A percentile compares a stretch with the other conserved stretches of the same genome.
Conservation (phyloP, 2,888 invertebrate genomes). For the Graphium colonna region DNA sequence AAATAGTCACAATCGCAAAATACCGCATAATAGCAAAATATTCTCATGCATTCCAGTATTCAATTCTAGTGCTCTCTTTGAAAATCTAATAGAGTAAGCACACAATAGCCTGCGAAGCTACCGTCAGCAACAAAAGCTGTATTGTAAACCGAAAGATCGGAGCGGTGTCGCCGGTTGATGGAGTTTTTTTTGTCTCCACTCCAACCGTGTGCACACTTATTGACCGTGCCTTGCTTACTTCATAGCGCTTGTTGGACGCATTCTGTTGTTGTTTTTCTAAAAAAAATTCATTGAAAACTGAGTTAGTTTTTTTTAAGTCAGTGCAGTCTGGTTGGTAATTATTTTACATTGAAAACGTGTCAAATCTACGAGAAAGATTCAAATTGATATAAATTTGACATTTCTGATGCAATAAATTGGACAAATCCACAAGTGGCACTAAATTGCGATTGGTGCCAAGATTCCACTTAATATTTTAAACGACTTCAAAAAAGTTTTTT, state of each 20-base stretch:
- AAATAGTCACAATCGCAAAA: background rate
- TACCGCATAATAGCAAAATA: background rate
- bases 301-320: background rate
- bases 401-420: too few species aligned
- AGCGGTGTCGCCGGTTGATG: conserved; percentile 1
- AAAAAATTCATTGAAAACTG: background rate
- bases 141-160: background rate
- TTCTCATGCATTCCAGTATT: background rate
- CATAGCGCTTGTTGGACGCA: conserved; percentile 3
- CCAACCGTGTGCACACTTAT: conserved; percentile 3
- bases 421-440: too few species aligned
- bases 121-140: conserved; percentile 1
- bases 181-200: conserved; percentile 3
- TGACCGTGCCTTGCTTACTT: conserved; percentile 1
- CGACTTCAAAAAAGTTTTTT: too few species aligned
- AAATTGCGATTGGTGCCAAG: too few species aligned
- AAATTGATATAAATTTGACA: too few species aligned
- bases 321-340: background rate
- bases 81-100: background rate
- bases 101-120: background rate
- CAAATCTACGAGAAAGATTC: too few species aligned
- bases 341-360: too few species aligned
- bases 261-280: background rate
- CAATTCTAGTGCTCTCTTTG: background rate
- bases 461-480: too few species aligned